phyloP scores from a whole-genome alignment of 1,140 invertebrate genomes.

The Apis mellifera region Amel_HAv3.1 CM009941.2:3184001-3184500 shows the following conservation, averaged over 20 bases:
- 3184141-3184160: neutral
- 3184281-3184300: conserved; percentile 44
- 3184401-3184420: conserved; percentile 48
- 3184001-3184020: conserved; percentile 43
- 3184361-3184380: neutral
- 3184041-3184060: neutral
- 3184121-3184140: conserved; percentile 11
- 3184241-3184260: conserved; percentile 55
- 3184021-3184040: conserved; percentile 48
- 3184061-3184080: neutral
- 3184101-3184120: neutral
- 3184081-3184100: neutral
- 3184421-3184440: conserved; percentile 41
- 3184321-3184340: conserved; percentile 33
- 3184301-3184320: conserved; percentile 36
- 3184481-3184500: conserved; percentile 43
- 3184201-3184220: conserved; percentile 55
- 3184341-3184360: neutral
- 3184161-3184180: neutral
- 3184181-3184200: conserved; percentile 12
- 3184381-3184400: neutral
- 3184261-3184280: conserved; percentile 51
- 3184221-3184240: conserved; percentile 56
- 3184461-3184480: conserved; percentile 26
- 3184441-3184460: conserved; percentile 6